These are phyloP conservation scores for Pogonophryne albipinna DNA, from an alignment of 2,797 vertebrate species.

Conservation along the genomic window DNA sequence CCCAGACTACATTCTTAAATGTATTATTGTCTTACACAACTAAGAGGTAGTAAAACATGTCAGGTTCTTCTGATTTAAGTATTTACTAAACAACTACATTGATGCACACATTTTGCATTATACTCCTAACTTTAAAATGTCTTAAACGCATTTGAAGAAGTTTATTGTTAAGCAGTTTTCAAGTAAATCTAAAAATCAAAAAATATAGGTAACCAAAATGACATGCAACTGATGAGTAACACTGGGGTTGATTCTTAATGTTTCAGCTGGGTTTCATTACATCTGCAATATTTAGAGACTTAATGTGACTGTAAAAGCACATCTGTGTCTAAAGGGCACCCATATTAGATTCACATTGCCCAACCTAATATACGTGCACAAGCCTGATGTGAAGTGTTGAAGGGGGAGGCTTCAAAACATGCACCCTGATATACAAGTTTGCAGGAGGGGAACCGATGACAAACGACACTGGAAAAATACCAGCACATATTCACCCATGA, in stretches of 20 bases:
- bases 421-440: slow-evolving; percentile 55
- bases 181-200: no score
- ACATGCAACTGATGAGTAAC: not conserved
- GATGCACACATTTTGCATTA: not conserved
- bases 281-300: not conserved
- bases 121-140: not conserved
- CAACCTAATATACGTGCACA: not conserved
- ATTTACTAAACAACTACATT: not conserved
- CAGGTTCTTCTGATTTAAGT: not conserved
- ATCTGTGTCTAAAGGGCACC: not conserved
- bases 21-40: slow-evolving; percentile 3
- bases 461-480: slow-evolving; percentile 81
- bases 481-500: slow-evolving; percentile 78
- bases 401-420: slow-evolving; percentile 49
- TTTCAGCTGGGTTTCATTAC: not conserved
- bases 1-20: not conserved
- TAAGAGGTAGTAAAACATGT: slow-evolving; percentile 4
- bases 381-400: slow-evolving; percentile 51
- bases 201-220: not conserved
- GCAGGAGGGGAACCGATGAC: slow-evolving; percentile 54
- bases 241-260: not conserved
- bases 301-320: not conserved
- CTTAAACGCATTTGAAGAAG: not conserved
- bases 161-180: not conserved
- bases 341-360: not conserved